Evolutionary conservation across 2,797 vertebrate genomes (phyloP).

Genomic region (Triplophysa yarkandensis): DNA sequence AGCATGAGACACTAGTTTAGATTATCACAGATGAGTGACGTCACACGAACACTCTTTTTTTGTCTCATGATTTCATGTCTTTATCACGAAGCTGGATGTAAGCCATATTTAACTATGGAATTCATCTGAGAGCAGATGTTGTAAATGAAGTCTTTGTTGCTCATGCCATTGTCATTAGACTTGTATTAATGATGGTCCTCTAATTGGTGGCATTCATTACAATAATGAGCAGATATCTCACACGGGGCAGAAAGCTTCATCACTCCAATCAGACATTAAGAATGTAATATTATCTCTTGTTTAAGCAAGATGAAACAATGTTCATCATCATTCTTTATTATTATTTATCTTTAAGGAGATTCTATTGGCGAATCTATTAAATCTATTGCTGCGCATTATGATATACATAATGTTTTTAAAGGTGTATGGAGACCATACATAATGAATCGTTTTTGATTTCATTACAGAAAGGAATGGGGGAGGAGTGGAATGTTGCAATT

Average conservation of each 20-base stretch:
- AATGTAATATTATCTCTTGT: no score
- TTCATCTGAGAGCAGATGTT: conserved; percentile 45
- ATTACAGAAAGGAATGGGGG: no score
- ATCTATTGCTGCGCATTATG: no score
- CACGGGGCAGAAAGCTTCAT: conserved; percentile 29
- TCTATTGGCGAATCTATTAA: no score
- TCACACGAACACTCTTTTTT: not conserved
- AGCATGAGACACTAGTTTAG: not conserved
- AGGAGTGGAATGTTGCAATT: no score
- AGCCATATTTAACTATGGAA: not conserved
- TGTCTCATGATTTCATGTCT: not conserved
- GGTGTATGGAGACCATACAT: no score
- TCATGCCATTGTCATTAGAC: conserved; percentile 42
- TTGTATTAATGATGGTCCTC: conserved; percentile 49
- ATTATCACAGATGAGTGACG: not conserved
- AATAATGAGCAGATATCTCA: conserved; percentile 47
- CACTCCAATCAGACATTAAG: conserved; percentile 33
- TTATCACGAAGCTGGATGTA: not conserved
- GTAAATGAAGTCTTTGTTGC: conserved; percentile 34
- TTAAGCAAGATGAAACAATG: no score
- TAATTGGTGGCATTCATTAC: conserved; percentile 55
- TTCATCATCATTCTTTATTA: no score
- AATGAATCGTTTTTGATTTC: no score
- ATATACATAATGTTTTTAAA: no score
- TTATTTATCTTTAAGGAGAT: no score